phyloP scores from a whole-genome alignment of 2,888 invertebrate species.

The Pachliopta kotzebuea region DNA sequence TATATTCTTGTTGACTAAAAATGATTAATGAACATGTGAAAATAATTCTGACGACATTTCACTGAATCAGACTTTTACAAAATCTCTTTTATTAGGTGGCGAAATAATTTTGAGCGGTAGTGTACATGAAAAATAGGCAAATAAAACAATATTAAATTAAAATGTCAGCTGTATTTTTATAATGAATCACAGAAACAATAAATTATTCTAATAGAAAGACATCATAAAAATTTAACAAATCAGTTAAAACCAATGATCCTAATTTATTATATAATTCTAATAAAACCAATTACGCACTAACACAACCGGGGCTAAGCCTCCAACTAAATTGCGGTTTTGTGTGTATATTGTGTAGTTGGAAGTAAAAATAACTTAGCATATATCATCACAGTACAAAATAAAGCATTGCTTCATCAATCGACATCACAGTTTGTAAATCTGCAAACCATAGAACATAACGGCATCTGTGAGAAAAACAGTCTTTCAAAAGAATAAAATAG shows the following conservation, averaged over 20 bases:
- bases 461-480: conserved; percentile 40
- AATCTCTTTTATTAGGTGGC: no score
- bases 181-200: conserved; percentile 73
- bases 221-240: conserved; percentile 50
- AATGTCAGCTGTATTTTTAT: conserved; percentile 40
- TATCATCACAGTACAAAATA: conserved; percentile 78
- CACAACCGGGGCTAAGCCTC: conserved; percentile 51
- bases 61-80: no score
- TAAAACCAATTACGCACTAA: conserved; percentile 19
- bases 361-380: conserved; percentile 58
- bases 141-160: conserved; percentile 19
- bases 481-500: conserved; percentile 30
- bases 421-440: conserved; percentile 74
- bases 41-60: no score
- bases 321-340: conserved; percentile 25
- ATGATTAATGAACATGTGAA: no score
- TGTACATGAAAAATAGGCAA: not conserved
- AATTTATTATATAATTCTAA: conserved; percentile 21
- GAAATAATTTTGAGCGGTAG: no score
- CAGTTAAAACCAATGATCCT: conserved; percentile 44
- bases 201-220: conserved; percentile 65
- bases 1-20: no score
- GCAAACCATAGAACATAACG: conserved; percentile 48
- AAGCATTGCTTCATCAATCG: conserved; percentile 75
- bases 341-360: conserved; percentile 21